These are phyloP conservation scores for Scleropages formosus DNA, from an alignment of 2,797 vertebrate species.

Conservation along the genomic window DNA sequence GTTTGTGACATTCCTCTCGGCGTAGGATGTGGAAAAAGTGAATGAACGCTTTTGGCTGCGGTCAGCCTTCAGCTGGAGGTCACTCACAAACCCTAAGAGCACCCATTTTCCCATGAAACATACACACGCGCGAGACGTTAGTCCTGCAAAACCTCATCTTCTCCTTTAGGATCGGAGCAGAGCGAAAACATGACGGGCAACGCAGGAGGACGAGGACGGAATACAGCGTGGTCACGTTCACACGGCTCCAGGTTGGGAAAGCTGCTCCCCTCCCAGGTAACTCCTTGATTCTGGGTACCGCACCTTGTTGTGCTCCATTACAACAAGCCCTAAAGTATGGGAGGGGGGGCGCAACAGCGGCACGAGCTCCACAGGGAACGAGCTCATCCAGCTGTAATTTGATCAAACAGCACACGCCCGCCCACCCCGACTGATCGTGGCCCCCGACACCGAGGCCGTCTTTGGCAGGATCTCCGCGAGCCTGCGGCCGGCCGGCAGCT, in stretches of 20 bases:
- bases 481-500: slow-evolving; percentile 31
- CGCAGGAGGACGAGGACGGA: neutral
- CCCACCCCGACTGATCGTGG: slow-evolving; percentile 12
- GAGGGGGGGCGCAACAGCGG: neutral
- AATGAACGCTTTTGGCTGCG: neutral
- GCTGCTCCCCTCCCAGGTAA: too few relatives aligned
- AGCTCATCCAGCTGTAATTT: neutral
- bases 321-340: neutral
- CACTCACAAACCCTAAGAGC: neutral
- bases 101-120: too few relatives aligned
- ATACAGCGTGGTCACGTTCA: neutral
- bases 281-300: too few relatives aligned
- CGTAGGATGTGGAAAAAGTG: neutral
- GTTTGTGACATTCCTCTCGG: slow-evolving; percentile 7
- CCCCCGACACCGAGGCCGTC: slow-evolving; percentile 28
- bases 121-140: neutral
- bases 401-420: neutral
- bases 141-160: neutral
- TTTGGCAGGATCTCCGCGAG: slow-evolving; percentile 42
- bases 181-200: neutral
- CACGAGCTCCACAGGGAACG: neutral
- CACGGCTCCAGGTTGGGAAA: neutral
- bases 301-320: too few relatives aligned
- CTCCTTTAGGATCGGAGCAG: neutral
- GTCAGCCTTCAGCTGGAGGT: neutral